Evolutionary conservation across 2,113 vertebrate genomes (phyloP).

Genomic region (Plestiodon gilberti): DNA sequence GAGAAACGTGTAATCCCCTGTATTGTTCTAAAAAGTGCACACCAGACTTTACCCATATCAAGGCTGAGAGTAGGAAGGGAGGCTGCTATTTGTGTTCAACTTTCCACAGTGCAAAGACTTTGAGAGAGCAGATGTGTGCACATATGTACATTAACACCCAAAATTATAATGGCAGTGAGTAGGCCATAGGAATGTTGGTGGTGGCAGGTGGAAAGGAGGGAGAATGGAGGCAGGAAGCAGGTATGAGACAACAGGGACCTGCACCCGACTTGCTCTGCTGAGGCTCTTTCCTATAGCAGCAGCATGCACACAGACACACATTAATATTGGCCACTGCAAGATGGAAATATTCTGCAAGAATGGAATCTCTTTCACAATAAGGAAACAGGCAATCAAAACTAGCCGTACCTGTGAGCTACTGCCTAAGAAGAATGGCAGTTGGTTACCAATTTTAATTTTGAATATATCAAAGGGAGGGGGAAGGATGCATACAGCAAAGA

Average conservation of each 20-base stretch:
- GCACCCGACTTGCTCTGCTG: background rate
- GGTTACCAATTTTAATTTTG: constrained; percentile 17
- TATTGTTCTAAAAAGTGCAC: too few species aligned
- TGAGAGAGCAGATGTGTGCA: background rate
- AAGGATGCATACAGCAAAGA: background rate
- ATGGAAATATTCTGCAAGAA: background rate
- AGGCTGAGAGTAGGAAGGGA: background rate
- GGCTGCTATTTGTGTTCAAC: background rate
- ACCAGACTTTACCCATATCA: background rate
- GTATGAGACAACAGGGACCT: background rate
- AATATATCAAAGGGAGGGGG: constrained; percentile 13
- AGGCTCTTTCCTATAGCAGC: background rate
- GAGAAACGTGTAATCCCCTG: too few species aligned
- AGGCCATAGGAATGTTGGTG: background rate
- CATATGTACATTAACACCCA: background rate
- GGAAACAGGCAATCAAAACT: background rate
- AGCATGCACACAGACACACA: too few species aligned
- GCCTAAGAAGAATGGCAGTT: background rate
- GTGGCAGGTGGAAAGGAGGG: background rate
- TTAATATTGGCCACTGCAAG: background rate
- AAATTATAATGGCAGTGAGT: background rate
- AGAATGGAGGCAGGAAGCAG: background rate
- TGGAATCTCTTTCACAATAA: background rate
- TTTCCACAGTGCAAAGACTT: background rate
- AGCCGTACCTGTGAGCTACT: background rate